These are phyloP conservation scores for Malaclemys terrapin DNA, from an alignment of 2,113 vertebrate genomes.

Conservation along the genomic window DNA sequence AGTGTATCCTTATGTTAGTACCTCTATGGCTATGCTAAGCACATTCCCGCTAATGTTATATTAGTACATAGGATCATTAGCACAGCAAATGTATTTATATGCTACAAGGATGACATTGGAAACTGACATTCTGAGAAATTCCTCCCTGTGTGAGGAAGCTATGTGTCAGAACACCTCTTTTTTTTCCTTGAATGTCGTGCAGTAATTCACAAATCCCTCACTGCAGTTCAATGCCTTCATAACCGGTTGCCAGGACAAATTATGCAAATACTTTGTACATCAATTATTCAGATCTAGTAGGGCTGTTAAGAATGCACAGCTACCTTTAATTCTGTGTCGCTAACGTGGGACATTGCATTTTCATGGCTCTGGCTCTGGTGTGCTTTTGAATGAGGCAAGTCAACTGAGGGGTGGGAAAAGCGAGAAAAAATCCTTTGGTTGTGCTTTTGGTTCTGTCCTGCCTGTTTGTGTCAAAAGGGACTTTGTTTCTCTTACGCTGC, in stretches of 20 bases:
- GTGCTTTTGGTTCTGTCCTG: background rate
- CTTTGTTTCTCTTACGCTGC: constrained; percentile 20
- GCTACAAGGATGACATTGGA: background rate
- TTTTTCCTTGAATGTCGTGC: background rate
- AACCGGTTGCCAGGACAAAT: constrained; percentile 10
- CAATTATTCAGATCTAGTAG: constrained; percentile 17
- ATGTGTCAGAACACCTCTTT: background rate
- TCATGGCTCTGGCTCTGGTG: background rate
- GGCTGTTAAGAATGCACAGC: background rate
- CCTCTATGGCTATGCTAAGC: background rate
- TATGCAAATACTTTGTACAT: constrained; percentile 8
- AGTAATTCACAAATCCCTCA: background rate
- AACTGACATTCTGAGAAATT: background rate
- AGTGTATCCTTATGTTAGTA: background rate
- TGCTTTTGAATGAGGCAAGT: constrained; percentile 7
- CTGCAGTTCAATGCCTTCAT: background rate
- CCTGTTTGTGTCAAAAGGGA: background rate
- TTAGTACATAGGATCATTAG: background rate
- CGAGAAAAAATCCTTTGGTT: constrained; percentile 7
- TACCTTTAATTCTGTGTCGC: constrained; percentile 19
- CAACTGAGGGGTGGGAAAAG: background rate
- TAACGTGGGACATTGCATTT: constrained; percentile 28
- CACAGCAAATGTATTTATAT: background rate
- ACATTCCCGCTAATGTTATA: background rate
- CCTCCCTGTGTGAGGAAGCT: background rate